Base-by-base conservation (phyloP, 2,888 invertebrate genomes). In the Chloroclysta siterata region DNA sequence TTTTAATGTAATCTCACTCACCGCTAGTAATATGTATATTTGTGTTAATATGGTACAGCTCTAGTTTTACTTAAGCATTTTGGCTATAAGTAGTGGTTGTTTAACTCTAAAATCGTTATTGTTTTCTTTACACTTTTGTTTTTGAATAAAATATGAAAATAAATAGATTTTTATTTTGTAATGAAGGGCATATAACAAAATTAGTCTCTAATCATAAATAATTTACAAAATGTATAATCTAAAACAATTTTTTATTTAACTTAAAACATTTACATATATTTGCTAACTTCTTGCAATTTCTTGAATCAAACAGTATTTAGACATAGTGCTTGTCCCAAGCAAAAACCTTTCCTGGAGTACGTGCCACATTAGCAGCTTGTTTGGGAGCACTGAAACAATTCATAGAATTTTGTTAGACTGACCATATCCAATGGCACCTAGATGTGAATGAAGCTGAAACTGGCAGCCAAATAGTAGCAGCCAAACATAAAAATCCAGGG, bases 291-390 rank as follows among this genome's bases (percentile, higher is more conserved):
- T 55, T 53, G n/a, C 53, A 56, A 55, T 52, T 46, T 29, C 3
- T 56, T 54, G 2, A 61, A 41, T 22, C 36, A 71, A 15, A 11
- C 4, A 28, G 5, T n/a, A 47, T 33, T 69, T 15, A 81, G 73
- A 79, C 68, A 59, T 92, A 84, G 72, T 89, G 93, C 77, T 91
- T 93, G 82, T 95, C 95, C 95, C 95, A 95, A 10, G 82, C 78
- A 73, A 87, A 94, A 0, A 93, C 65, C 58, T 83, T 84, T 61
- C 95, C 95, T 2, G 95, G 96, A 7, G 94, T 95, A 13, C 94
- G 94, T 39, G 88, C 72, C 48, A 89, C 71, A 60, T 72, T 84
- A 0, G 80, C 77, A 7, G 89, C 84, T 67, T 79, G 65, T 72
- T 93, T 81, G 29, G 87, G 81, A 63, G 83, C 76, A 60, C 89